Evolutionary conservation across 2,113 vertebrate genomes (phyloP), one percentile per base, ranked within the genome.

Genomic region (Zosterops lateralis): DNA sequence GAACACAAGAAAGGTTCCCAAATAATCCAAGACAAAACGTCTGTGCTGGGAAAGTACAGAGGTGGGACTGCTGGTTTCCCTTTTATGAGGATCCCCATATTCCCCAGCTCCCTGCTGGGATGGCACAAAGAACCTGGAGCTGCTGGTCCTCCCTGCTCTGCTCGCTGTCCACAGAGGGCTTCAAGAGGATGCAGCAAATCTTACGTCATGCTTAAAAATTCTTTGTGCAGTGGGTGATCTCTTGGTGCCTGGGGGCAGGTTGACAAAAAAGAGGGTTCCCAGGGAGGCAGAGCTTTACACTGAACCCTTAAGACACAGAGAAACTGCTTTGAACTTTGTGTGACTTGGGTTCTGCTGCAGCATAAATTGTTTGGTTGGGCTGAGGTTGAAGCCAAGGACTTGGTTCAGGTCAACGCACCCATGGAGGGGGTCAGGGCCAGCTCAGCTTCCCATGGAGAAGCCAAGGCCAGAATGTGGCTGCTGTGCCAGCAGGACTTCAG

Each of bases 1-100:
- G 42, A 95, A 67, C 85, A 82, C 91, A 95, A 91, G 82, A 94
- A 94, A 89, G 67, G 82, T 57, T 80, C 85, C 92, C 40, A 9
- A 92, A 81, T 84, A 94, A 92, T 81, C 76, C 91, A 92, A 90
- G 94, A 67, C 91, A 95, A 93, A 93, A 91, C 4, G 29, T 47
- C 89, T 87, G 3, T 36, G 85, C 79, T 95, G 93, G 93, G 94
- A 94, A 94, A 90, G 48, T 34, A 67, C 78, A 70, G 84, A 89
- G 67, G 91, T 92, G 75, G 36, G 87, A 83, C n/a, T 66, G 78
- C 71, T 74, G 75, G 56, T 66, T 95, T 96, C n/a, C 60, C 84
- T 96, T 95, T 95, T 9, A 90, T 86, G 82, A 90, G 85, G 74
- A 94, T 83, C 65, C 65, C 84, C 67, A 85, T 65, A 20, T 82